phyloP scores from a whole-genome alignment of 2,113 vertebrate species.

The Coregonus clupeaformis region DNA sequence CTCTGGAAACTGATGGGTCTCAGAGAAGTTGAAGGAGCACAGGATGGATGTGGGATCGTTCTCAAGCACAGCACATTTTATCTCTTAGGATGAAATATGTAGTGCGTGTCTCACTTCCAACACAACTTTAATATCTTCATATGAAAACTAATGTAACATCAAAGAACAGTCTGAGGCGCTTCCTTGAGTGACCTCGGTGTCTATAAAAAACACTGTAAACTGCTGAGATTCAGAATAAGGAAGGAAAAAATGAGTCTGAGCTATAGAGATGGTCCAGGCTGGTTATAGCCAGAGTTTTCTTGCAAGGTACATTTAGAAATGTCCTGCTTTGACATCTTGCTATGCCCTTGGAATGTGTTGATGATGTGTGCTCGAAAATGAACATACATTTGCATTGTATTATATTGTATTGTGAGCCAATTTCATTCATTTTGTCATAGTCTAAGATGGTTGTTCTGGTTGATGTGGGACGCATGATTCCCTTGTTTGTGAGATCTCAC shows the following conservation, averaged over 20 bases:
- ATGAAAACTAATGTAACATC: slow-evolving; percentile 44
- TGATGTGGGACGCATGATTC: background rate
- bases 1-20: background rate
- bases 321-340: background rate
- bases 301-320: background rate
- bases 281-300: background rate
- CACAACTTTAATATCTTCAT: slow-evolving; percentile 14
- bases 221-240: background rate
- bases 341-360: background rate
- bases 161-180: slow-evolving; percentile 31
- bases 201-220: slow-evolving; percentile 12
- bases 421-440: background rate
- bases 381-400: background rate
- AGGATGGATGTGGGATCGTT: background rate
- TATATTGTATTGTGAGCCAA: background rate
- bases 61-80: background rate
- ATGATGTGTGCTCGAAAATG: background rate
- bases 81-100: background rate
- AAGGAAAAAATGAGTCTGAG: background rate
- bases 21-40: background rate
- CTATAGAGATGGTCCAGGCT: background rate
- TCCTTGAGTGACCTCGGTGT: slow-evolving; percentile 8
- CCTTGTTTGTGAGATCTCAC: background rate
- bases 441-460: background rate
- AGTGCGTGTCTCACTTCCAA: too few relatives aligned